Conservation (phyloP, 2,113 vertebrate genomes). For the Brienomyrus brachyistius region DNA sequence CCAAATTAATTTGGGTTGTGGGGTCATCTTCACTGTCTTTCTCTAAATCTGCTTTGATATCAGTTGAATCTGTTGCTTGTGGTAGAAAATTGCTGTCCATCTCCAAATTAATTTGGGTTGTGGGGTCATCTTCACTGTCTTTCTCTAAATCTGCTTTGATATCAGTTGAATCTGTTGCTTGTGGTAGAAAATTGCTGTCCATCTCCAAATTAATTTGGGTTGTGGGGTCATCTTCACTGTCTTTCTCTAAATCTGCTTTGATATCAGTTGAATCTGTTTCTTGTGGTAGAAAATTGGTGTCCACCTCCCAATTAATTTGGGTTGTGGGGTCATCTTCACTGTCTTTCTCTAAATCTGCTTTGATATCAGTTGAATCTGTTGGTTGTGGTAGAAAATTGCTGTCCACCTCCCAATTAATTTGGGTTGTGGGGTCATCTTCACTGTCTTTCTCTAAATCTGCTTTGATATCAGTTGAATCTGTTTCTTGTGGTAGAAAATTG, state of each 20-base stretch:
- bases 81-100: too few relatives aligned
- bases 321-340: conserved; percentile 15
- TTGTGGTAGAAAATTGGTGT: background rate
- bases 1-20: background rate
- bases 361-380: background rate
- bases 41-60: background rate
- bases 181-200: too few relatives aligned
- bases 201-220: too few relatives aligned
- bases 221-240: background rate
- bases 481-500: too few relatives aligned
- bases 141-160: background rate
- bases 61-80: background rate
- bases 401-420: too few relatives aligned
- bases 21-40: background rate
- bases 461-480: too few relatives aligned
- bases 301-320: background rate
- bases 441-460: background rate
- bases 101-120: background rate
- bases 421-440: background rate
- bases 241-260: background rate
- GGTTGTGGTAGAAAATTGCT: too few relatives aligned
- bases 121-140: conserved; percentile 7
- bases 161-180: background rate
- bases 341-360: background rate
- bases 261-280: background rate